Evolutionary conservation across 2,113 vertebrate genomes (phyloP).

Genomic region (Psephotus haematonotus): DNA sequence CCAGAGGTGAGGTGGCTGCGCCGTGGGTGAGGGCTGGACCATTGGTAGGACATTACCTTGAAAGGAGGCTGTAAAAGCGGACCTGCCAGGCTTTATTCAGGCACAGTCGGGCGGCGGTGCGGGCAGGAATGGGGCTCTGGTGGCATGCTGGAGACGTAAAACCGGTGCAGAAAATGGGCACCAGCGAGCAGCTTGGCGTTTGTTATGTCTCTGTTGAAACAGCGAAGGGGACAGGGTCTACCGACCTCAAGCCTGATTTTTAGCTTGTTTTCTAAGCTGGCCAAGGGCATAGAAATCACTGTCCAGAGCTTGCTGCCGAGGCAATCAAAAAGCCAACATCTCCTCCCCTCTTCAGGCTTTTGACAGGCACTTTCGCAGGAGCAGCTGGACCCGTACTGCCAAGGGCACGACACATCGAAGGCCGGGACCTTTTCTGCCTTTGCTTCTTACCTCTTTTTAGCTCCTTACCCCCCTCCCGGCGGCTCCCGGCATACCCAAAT

Average conservation of each 20-base stretch:
- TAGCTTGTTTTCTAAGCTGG: not conserved
- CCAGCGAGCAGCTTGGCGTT: too few relatives aligned
- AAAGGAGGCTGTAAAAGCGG: not conserved
- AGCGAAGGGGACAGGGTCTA: not conserved
- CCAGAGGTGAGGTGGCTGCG: not conserved
- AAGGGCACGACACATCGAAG: not conserved
- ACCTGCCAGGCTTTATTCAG: not conserved
- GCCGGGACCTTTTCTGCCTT: not conserved
- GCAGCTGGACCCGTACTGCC: not conserved
- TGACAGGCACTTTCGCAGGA: not conserved
- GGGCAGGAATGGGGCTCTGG: not conserved
- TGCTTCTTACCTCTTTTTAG: not conserved
- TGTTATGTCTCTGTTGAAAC: not conserved
- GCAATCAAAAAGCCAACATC: not conserved
- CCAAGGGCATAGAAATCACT: not conserved
- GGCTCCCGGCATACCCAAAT: not conserved
- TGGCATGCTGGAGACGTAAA: not conserved
- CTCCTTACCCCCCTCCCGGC: not conserved
- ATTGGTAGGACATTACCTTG: not conserved
- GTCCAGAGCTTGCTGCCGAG: not conserved
- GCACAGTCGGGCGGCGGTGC: not conserved
- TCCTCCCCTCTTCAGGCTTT: not conserved
- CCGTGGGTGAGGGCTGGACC: not conserved
- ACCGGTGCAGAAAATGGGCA: not conserved
- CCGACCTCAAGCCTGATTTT: not conserved